Percentiles rank a stretch among this genome's conserved stretches.
Conservation (phyloP, 1,140 invertebrate genomes). For the Drosophila pseudoobscura region DNA sequence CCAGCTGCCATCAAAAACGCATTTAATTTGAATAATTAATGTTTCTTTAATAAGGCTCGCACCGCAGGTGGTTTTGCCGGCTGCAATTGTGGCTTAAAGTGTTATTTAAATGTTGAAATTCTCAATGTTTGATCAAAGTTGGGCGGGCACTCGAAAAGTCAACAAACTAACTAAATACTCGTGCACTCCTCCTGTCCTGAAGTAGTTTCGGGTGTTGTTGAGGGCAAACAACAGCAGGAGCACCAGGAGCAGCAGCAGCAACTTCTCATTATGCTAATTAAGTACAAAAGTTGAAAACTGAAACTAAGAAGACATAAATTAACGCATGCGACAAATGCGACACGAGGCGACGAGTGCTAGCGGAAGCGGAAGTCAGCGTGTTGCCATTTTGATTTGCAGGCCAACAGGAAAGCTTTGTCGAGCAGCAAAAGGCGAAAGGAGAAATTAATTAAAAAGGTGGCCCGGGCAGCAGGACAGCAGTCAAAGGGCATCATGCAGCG, state of each 20-base stretch:
- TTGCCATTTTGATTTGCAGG: constrained; percentile 74
- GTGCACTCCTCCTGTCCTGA: constrained; percentile 9
- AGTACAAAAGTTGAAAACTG: constrained; percentile 49
- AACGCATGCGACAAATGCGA: constrained; percentile 71
- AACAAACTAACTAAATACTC: constrained; percentile 52
- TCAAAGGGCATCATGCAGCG: constrained; percentile 7
- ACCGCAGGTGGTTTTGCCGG: not conserved
- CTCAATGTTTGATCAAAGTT: constrained; percentile 45
- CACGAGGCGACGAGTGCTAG: not conserved
- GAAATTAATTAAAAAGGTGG: constrained; percentile 77
- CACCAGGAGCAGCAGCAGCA: constrained; percentile 21
- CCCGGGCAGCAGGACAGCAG: constrained; percentile 5
- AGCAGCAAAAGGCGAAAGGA: constrained; percentile 1
- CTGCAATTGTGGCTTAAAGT: not conserved
- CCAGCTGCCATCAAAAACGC: no score
- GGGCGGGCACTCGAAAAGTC: constrained; percentile 46
- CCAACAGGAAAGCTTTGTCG: constrained; percentile 32
- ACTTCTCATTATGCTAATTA: constrained; percentile 65
- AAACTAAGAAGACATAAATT: constrained; percentile 65
- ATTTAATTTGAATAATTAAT: no score
- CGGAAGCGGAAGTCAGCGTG: constrained; percentile 67
- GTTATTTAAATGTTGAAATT: constrained; percentile 14
- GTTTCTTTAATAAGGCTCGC: no score
- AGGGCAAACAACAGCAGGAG: constrained; percentile 27
- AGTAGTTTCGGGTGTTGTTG: constrained; percentile 49